A percentile compares a stretch with the other conserved stretches of the same genome.
Evolutionary conservation across 2,888 invertebrate genomes (phyloP).

Genomic region (Drosophila borealis): DNA sequence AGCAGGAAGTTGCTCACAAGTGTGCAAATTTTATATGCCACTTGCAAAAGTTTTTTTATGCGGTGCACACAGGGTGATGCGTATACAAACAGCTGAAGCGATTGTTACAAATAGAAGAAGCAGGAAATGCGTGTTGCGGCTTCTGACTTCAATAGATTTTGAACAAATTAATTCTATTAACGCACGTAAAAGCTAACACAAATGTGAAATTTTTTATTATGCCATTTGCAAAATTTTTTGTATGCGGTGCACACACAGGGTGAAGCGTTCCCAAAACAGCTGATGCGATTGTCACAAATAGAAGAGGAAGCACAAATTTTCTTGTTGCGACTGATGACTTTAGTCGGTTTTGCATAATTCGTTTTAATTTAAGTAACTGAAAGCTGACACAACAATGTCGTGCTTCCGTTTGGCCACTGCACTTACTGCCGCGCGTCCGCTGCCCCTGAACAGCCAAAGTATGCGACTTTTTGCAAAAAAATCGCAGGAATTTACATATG

Average conservation of each 20-base stretch:
- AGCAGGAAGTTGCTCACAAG: conserved; percentile 1
- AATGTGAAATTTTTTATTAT: not conserved
- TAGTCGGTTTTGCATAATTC: conserved; percentile 68
- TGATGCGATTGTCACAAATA: conserved; percentile 5
- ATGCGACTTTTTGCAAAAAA: conserved; percentile 30
- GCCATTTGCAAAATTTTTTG: not conserved
- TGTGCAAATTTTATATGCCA: not conserved
- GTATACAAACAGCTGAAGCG: conserved; percentile 14
- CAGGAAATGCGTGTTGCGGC: not conserved
- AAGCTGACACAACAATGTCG: conserved; percentile 59
- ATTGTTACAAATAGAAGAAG: conserved; percentile 14
- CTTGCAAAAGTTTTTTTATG: not conserved
- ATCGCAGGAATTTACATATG: conserved; percentile 18
- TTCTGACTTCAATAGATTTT: no score
- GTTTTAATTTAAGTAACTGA: conserved; percentile 34
- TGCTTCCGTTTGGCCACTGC: conserved; percentile 64
- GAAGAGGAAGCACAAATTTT: conserved; percentile 28
- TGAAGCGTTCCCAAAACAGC: conserved; percentile 12
- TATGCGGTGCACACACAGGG: conserved; percentile 11
- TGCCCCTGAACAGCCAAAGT: conserved; percentile 17
- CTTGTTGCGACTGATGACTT: conserved; percentile 13
- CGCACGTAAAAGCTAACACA: no score
- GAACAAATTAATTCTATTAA: no score
- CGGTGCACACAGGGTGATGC: conserved; percentile 1
- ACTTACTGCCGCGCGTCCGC: conserved; percentile 25